Evolutionary conservation across 2,888 invertebrate genomes (phyloP), one percentile per base, ranked within the genome.

Genomic region (Eulithis testata): DNA sequence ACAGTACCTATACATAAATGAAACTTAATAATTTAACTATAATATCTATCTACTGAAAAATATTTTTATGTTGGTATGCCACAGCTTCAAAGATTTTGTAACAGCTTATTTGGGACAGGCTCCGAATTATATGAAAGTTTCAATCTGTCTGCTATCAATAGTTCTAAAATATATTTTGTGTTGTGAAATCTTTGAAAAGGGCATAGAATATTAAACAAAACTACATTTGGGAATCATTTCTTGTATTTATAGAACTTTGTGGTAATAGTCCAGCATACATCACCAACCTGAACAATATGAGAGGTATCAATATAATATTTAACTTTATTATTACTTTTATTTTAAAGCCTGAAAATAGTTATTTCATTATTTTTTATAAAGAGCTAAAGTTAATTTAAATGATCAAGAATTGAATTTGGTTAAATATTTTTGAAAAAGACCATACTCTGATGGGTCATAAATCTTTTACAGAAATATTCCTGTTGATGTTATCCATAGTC

Each of bases 381-480:
- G 71, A 73, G 36, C 52, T 76, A 75, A 74, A 76, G 69, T 78
- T 57, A 63, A 53, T 60, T 66, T n/a, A 36, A 59, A 49, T 60
- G 11, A 70, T 43, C 51, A 61, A 61, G 7, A 66, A 68, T 62
- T 71, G 56, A 81, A 76, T 70, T 75, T 74, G 78, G 77, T 84
- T 73, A 80, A 73, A 85, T 80, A 84, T 81, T 86, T 77, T 79
- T 72, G 73, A 83, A 86, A 85, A 83, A 85, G 87, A 85, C 88
- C 86, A 85, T 88, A 82, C 92, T 94, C 95, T 95, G 94, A 95
- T 94, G 95, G 95, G 95, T 95, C 95, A 93, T 95, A 93, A 91
- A 95, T 96, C 95, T 96, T 96, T 95, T 96, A 95, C 96, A 96
- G 96, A 96, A 96, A 93, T 94, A 93, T 94, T 94, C 94, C 93